Conservation (phyloP, 2,113 vertebrate genomes). For the Amphilophus citrinellus region DNA sequence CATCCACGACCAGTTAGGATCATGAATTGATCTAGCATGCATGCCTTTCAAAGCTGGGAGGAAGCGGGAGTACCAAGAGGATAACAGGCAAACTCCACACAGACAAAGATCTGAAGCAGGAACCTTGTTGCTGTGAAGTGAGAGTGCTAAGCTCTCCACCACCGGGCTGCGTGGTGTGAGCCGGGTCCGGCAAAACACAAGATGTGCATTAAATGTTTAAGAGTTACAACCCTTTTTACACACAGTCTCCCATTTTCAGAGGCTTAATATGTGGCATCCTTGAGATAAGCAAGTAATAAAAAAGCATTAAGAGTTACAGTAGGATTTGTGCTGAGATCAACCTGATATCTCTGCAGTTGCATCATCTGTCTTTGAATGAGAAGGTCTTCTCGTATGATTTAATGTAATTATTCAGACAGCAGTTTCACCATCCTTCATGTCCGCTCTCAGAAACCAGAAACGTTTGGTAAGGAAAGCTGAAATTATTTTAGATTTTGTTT, state of each 20-base stretch:
- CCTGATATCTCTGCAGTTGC: neutral
- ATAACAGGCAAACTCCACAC: neutral
- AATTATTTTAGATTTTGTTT: constrained; percentile 35
- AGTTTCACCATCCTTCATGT: constrained; percentile 39
- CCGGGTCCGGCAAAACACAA: neutral
- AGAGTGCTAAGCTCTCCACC: neutral
- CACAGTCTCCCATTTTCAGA: neutral
- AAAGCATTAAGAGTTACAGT: neutral
- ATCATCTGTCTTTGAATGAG: neutral
- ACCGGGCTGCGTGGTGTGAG: neutral
- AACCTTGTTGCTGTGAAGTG: neutral
- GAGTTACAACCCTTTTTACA: neutral
- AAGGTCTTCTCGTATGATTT: neutral
- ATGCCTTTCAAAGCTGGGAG: neutral
- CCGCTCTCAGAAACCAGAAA: constrained; percentile 27
- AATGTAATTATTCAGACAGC: constrained; percentile 42
- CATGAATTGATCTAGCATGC: no score
- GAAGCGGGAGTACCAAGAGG: neutral
- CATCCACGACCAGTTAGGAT: no score
- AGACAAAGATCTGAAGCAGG: neutral
- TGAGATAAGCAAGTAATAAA: neutral
- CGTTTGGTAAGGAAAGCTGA: constrained; percentile 31
- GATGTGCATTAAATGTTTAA: neutral
- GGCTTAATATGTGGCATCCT: neutral
- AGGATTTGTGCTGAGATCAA: neutral